Base-by-base conservation (phyloP, 2,797 vertebrate species). In the Huso huso region DNA sequence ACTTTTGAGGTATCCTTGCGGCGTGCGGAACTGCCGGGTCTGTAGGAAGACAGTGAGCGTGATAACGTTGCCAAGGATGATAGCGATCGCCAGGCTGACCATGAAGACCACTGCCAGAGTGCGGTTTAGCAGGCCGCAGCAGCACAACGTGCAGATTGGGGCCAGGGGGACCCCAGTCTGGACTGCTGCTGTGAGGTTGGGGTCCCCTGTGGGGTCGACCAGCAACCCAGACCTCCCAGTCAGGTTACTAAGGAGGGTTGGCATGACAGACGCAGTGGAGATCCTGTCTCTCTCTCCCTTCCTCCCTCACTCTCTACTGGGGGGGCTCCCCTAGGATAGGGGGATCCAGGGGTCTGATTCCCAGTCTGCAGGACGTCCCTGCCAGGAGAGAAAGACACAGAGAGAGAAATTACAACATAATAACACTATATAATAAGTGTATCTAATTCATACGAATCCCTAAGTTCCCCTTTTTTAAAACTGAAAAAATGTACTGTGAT, bases 1-100 rank as follows among this genome's bases (percentile, higher is more conserved):
- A 91, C 89, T 88, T 91, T 92, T 93, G 57, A 93, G 81, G 70
- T 91, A 92, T 60, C 89, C 86, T 67, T 93, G 91, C 4, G 91
- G 82, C 1, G 90, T 92, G 52, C 83, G 80, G 6, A 88, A 89
- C 66, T 89, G 89, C 69, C 82, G 85, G 0, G 85, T 88, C 72
- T 87, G 83, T 73, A 90, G 83, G 74, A 93, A 90, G 50, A 93
- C 90, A 1, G 86, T 84, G 6, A 93, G 85, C 0, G 86, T 92
- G 78, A 93, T 72, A 72, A 90, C 83, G n/a, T 93, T 93, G 68
- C 92, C 89, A 8, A 86, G 67, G 51, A 90, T 84, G 2, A 92
- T 90, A 55, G 88, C 85, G 52, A 92, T 78, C 1, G 87, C 79
- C 72, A 93, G 81, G 72, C 80, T 74, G 68, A 88, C 81, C 92